Base-by-base conservation (phyloP, 2,888 invertebrate genomes). In the Isotomurus palustris region DNA sequence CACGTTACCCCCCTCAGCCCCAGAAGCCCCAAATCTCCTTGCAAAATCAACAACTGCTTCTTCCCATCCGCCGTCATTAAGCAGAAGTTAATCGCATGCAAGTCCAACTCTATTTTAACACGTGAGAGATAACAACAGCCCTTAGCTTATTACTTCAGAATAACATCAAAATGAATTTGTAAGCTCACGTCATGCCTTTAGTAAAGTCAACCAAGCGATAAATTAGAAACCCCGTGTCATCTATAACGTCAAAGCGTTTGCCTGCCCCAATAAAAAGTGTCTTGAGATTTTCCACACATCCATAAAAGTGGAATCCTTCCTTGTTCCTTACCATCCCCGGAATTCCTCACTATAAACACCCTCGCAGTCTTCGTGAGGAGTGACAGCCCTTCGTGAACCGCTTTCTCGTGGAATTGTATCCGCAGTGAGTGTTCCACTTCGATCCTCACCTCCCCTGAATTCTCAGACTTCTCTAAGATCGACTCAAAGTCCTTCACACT, bases 1-100 rank as follows among this genome's bases (percentile, higher is more conserved):
- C n/a, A n/a, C n/a, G n/a, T 47, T 49, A 19, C 48, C 48, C 48
- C 48, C 17, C 19, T 29, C n/a, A 49, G n/a, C 17, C 48, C 32
- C n/a, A 49, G 22, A 35, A 29, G 21, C 3, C 4, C 3, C 8
- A 22, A 4, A 19, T n/a, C 21, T 6, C 48, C 48, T 12, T 14
- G 14, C 6, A 49, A 29, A 3, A 32, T 4, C 19, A 49, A 6
- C 4, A 49, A 19, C 35, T 32, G 48, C 21, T 4, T 49, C 5
- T 6, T 19, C 17, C 22, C 29, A 21, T 21, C 32, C 21, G 32
- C 21, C 4, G 17, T 5, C 35, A 12, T 49, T 3, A 49, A 19
- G 21, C 14, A 17, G 28, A 21, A 49, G 17, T 35, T 29, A 3
- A 47, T 27, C 12, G 4, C n/a, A n/a, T n/a, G n/a, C n/a, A n/a